Evolutionary conservation across 2,888 invertebrate species (phyloP), one percentile per base, ranked within the genome.

Genomic region (Ecdyonurus torrentis): DNA sequence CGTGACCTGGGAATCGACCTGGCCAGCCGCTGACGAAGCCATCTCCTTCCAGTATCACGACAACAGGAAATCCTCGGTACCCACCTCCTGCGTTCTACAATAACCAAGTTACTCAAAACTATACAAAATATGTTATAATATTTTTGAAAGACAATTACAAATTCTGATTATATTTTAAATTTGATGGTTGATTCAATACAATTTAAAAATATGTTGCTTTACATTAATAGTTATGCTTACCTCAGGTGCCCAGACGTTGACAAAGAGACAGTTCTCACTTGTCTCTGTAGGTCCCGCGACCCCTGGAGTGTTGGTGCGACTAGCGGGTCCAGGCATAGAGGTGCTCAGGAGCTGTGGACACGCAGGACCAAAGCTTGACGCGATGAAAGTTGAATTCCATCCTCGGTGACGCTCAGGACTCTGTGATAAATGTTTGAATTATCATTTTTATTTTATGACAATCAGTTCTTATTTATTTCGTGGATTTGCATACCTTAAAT

Each of bases 191-290:
- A n/a, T n/a, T n/a, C n/a, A n/a, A n/a, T n/a, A n/a, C n/a, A n/a
- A n/a, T n/a, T n/a, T n/a, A n/a, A n/a, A n/a, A n/a, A n/a, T n/a
- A n/a, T n/a, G n/a, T n/a, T n/a, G n/a, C n/a, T n/a, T n/a, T n/a
- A n/a, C n/a, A n/a, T n/a, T n/a, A n/a, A n/a, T n/a, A n/a, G n/a
- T n/a, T n/a, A n/a, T n/a, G n/a, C 70, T 68, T 73, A 86, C 86
- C 80, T 85, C 83, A 59, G 94, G 89, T 1, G 87, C 84, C 91
- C 93, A 95, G 66, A 95, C 84, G 71, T 93, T 94, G 61, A 95
- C 75, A 72, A 86, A 91, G n/a, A 95, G 80, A 70, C 95, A 95
- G 74, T 95, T 91, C 77, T 92, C 91, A 66, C 77, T 81, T n/a
- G 63, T 63, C 60, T 76, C 70, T 69, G 73, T 68, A 70, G 75